Percentiles rank a stretch among this genome's conserved stretches.
Conservation (phyloP, 2,888 invertebrate genomes). For the Daptonema setosum region DNA sequence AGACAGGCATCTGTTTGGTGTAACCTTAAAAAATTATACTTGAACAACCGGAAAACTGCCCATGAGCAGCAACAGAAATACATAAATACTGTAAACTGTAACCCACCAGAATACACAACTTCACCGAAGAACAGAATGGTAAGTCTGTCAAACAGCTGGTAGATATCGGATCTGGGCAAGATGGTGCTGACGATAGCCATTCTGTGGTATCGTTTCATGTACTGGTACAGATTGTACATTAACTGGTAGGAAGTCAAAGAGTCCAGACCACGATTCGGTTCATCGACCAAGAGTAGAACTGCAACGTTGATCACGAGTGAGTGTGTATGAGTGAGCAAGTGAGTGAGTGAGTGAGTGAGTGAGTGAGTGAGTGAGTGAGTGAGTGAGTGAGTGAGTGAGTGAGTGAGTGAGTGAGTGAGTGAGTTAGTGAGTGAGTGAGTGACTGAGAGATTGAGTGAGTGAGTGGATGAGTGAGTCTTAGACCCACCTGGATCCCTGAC, state of each 20-base stretch:
- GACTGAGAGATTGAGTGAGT: too few species aligned
- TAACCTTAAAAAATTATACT: constrained; percentile 50
- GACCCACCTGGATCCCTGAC: constrained; percentile 60
- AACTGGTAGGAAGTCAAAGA: constrained; percentile 81
- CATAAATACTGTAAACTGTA: too few species aligned
- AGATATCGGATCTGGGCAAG: constrained; percentile 75
- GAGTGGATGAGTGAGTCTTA: too few species aligned
- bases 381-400: too few species aligned
- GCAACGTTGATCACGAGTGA: constrained; percentile 1
- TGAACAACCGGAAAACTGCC: too few species aligned
- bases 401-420: too few species aligned
- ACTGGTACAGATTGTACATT: constrained; percentile 70
- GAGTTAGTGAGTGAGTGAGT: too few species aligned
- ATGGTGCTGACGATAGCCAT: constrained; percentile 76
- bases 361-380: too few species aligned
- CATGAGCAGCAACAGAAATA: too few species aligned
- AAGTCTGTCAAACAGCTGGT: constrained; percentile 76
- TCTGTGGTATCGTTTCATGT: constrained; percentile 62
- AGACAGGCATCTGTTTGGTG: constrained; percentile 71
- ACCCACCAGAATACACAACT: constrained; percentile 42
- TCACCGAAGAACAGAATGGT: constrained; percentile 59
- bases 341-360: neutral
- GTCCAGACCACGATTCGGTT: constrained; percentile 79
- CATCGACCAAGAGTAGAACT: constrained; percentile 39
- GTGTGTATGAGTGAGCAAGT: too few species aligned